Evolutionary conservation across 2,797 vertebrate genomes (phyloP), one percentile per base, ranked within the genome.

Genomic region (Thamnophis elegans): DNA sequence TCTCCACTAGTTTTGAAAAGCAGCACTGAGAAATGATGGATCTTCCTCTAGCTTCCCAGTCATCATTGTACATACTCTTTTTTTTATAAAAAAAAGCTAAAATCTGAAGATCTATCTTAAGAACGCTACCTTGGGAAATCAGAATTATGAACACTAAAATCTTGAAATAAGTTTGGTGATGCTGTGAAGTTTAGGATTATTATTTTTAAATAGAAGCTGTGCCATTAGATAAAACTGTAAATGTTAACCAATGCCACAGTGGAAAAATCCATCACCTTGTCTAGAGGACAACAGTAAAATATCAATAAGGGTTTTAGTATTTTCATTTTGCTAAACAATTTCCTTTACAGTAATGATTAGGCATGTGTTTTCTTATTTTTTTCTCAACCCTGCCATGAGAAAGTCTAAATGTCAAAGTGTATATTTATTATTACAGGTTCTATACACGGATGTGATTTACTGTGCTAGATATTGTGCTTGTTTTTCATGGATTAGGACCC

Each of bases 401-500:
- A 92, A 92, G 54, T 92, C 60, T 54, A 32, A 25, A 18, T 89
- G 47, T 16, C 89, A 88, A 22, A 51, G 28, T 91, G 56, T 58
- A 55, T 58, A 53, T 73, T 73, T 89, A 13, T 92, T 92, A 11
- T 7, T 65, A 65, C 28, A 82, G 3, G 2, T 11, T 22, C 0
- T 14, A 88, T 89, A 89, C 87, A 11, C 85, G 28, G 82, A 60
- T 85, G 90, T 32, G 0, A 0, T 87, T 88, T 36, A 68, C 55
- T 65, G 89, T 14, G 78, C 85, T 90, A 47, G 86, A 0, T 85
- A 90, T 90, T 58, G 0, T 26, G 14, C 13, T 28, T 0, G 0
- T 10, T 90, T 91, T 94, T 82, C 68, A 16, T 4, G 51, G 93
- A 90, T 55, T n/a, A 93, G 89, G 59, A 0, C 36, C 92, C 5